Base-by-base conservation (phyloP, 2,888 invertebrate genomes). In the Erebia aethiops region DNA sequence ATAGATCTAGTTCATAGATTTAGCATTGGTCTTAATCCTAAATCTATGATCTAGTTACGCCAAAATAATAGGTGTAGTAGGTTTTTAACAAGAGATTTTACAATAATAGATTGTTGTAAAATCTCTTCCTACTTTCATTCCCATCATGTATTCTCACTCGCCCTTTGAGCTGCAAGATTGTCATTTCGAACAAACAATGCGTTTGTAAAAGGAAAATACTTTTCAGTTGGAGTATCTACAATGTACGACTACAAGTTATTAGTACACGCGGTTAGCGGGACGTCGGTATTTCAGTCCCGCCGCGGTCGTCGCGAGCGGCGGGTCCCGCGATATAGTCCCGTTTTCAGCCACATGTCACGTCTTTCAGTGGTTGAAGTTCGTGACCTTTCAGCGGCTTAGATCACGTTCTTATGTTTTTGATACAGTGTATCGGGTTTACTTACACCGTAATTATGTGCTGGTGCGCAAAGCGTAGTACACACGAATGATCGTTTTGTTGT, bases 221-320 rank as follows among this genome's bases (percentile, higher is more conserved):
- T 61, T 61, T 43, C 41, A 60, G 35, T 60, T 60, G 16, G 5
- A 16, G 41, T 18, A 43, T 46, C 49, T 18, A 46, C 49, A 63
- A 21, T 63, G 46, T 49, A 46, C 46, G 62, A 14, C 11, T 54
- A 65, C 54, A 43, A 54, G 54, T 66, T 52, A 56, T 67, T 60
- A 67, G 35, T 61, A 41, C 7, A 66, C 60, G 49, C 52, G 54
- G 60, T 49, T 54, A 26, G 35, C 57, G 68, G 69, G 69, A 71
- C 57, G 69, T n/a, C 57, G 65, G 69, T 74, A 72, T 75, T 71
- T 78, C 87, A 91, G 91, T 91, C 88, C 89, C 90, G 89, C 88
- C 90, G 90, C 91, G 87, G 78, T 80, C 88, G 87, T 87, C 91
- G 90, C 87, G 88, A 82, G 87, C 89, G 89, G 89, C 90, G 91